Percentiles rank a stretch among this genome's conserved stretches.
phyloP scores from a whole-genome alignment of 2,113 vertebrate genomes.

The Urocynchramus pylzowi region DNA sequence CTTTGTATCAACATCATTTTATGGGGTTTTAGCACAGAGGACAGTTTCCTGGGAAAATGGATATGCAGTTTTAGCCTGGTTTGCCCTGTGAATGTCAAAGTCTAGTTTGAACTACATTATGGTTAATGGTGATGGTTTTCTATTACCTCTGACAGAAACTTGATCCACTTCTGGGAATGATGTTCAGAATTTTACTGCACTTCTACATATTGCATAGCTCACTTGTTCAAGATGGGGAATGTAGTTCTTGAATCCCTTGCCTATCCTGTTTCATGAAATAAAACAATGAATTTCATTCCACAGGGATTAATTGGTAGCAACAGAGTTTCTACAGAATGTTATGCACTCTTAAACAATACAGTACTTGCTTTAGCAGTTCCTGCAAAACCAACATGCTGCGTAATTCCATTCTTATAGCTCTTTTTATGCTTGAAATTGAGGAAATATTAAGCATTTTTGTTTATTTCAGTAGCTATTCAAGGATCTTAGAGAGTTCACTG shows the following conservation, averaged over 20 bases:
- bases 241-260: neutral
- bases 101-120: neutral
- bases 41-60: neutral
- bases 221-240: neutral
- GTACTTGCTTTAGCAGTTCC: neutral
- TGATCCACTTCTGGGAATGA: neutral
- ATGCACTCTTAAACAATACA: neutral
- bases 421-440: neutral
- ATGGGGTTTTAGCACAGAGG: neutral
- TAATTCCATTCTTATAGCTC: neutral
- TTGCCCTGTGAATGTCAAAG: neutral
- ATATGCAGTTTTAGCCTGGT: neutral
- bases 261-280: neutral
- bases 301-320: neutral
- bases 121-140: neutral
- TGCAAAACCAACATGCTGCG: neutral
- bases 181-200: neutral
- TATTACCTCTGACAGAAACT: neutral
- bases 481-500: neutral
- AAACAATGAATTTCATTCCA: neutral
- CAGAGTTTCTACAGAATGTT: neutral
- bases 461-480: neutral
- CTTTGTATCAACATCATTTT: conserved; percentile 26
- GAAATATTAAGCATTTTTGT: neutral
- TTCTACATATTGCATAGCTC: neutral